Evolutionary conservation across 1,140 invertebrate genomes (phyloP).

Genomic region (Heliothis subflexa): DNA sequence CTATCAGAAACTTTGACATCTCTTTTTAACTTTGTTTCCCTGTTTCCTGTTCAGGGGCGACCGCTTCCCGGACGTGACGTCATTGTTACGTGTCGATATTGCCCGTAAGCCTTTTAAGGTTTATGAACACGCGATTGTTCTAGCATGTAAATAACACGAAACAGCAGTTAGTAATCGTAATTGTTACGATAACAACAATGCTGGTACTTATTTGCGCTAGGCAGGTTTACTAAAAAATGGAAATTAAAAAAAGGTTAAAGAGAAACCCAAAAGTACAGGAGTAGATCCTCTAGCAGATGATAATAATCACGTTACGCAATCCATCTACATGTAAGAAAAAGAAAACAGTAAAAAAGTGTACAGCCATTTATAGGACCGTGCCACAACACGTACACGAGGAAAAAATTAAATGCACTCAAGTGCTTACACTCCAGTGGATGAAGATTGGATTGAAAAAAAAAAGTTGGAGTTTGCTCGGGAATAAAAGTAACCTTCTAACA

Average conservation of each 20-base stretch:
- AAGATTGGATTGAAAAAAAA: conserved; percentile 42
- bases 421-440: conserved; percentile 21
- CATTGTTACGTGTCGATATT: conserved; percentile 51
- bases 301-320: not conserved
- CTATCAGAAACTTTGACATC: conserved; percentile 42
- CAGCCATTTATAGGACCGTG: not conserved
- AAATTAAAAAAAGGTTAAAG: not conserved
- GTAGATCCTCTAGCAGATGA: not conserved
- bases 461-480: not conserved
- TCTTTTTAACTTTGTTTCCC: conserved; percentile 45
- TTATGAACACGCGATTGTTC: conserved; percentile 32
- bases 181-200: conserved; percentile 14
- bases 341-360: not conserved
- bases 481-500: conserved; percentile 32
- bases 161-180: conserved; percentile 10
- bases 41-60: conserved; percentile 52
- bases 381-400: conserved; percentile 19
- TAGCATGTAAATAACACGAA: conserved; percentile 23
- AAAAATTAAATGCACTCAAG: conserved; percentile 33
- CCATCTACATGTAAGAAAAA: not conserved
- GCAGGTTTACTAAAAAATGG: not conserved
- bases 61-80: conserved; percentile 56
- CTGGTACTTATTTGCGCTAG: conserved; percentile 13
- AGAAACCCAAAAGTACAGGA: not conserved
- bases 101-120: conserved; percentile 31